These are phyloP conservation scores for Quiscalus mexicanus DNA, from an alignment of 2,113 vertebrate species.

Conservation along the genomic window DNA sequence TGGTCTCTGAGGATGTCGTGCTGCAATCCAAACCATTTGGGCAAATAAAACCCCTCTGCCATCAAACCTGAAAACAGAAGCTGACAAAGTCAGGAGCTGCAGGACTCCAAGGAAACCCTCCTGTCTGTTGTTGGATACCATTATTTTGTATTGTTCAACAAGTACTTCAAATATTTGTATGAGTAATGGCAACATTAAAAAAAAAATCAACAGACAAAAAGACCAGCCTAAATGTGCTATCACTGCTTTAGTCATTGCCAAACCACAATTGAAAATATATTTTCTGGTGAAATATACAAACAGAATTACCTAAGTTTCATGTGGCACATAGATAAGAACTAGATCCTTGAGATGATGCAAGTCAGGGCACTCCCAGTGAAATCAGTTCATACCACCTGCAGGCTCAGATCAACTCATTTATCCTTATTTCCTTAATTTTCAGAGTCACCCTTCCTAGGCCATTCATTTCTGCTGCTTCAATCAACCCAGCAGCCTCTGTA, in stretches of 20 bases:
- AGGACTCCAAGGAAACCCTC: background rate
- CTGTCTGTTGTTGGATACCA: background rate
- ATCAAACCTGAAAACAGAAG: background rate
- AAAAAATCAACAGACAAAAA: background rate
- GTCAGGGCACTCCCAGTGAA: background rate
- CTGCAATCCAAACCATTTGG: background rate
- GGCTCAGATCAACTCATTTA: background rate
- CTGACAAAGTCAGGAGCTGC: background rate
- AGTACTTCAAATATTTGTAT: background rate
- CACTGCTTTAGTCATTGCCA: background rate
- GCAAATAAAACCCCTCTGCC: background rate
- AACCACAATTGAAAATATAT: background rate
- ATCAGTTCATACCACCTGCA: background rate
- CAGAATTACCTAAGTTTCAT: background rate
- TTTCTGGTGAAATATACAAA: background rate
- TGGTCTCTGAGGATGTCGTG: rapidly evolving
- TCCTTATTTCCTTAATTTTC: background rate
- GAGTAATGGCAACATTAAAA: background rate
- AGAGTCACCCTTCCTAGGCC: background rate
- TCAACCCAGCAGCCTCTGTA: background rate
- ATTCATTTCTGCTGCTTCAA: background rate
- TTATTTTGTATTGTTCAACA: background rate
- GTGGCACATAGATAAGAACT: background rate
- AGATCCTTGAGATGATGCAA: background rate
- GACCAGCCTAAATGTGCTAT: background rate